Conservation (phyloP, 2,113 vertebrate genomes). For the Serinus canaria region DNA sequence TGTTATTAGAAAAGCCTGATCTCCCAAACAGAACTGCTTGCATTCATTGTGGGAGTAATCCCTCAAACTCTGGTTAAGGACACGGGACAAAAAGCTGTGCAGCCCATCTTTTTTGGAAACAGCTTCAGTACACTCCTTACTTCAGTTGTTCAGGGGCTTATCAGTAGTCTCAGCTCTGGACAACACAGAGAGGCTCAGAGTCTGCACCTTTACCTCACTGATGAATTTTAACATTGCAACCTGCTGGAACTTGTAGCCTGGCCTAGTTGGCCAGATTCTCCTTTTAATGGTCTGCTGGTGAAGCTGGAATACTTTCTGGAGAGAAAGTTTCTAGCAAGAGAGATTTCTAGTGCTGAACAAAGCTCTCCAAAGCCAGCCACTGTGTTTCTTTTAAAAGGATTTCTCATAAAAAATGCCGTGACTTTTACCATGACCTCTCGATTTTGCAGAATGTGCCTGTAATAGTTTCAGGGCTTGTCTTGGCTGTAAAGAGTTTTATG, state of each 20-base stretch:
- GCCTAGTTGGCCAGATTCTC: fast-evolving
- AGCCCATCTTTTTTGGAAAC: background rate
- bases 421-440: background rate
- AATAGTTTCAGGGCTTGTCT: background rate
- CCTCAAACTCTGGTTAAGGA: background rate
- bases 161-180: background rate
- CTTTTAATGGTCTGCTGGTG: background rate
- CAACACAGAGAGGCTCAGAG: background rate
- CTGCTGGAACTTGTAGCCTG: background rate
- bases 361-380: background rate
- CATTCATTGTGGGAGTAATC: background rate
- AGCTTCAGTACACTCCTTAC: background rate
- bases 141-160: background rate
- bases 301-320: background rate
- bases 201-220: background rate
- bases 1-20: background rate
- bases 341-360: background rate
- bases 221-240: background rate
- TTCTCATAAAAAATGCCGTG: background rate
- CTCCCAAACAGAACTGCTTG: background rate
- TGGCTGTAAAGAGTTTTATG: background rate
- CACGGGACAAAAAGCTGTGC: background rate
- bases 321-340: background rate
- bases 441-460: background rate
- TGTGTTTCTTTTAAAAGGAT: background rate